Conservation (phyloP, 2,888 invertebrate species). For the Pyrrhosoma nymphula region DNA sequence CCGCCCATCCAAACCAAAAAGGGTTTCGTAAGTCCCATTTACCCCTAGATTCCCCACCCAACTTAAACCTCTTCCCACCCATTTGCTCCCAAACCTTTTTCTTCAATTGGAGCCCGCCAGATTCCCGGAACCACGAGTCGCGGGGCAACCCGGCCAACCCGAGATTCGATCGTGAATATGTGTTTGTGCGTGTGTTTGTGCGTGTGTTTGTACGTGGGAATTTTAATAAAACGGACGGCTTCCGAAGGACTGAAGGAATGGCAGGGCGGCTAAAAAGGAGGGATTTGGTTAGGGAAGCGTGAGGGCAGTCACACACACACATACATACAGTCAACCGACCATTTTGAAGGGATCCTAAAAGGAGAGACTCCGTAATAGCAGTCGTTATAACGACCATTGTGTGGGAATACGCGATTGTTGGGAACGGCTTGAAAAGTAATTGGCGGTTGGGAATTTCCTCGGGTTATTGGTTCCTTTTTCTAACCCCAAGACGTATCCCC, state of each 20-base stretch:
- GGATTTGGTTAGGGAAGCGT: background rate
- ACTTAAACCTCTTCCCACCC: background rate
- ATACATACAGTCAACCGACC: background rate
- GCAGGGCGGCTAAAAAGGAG: background rate
- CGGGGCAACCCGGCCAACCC: background rate
- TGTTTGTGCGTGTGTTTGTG: background rate
- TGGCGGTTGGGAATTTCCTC: background rate
- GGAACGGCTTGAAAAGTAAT: background rate
- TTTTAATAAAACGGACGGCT: slow-evolving; percentile 28
- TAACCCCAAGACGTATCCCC: background rate
- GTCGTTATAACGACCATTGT: slow-evolving; percentile 35
- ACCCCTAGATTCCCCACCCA: background rate
- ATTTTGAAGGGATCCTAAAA: background rate
- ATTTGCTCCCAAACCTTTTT: background rate
- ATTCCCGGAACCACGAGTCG: slow-evolving; percentile 19
- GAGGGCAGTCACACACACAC: slow-evolving; percentile 6
- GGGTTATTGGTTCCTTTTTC: background rate
- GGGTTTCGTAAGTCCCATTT: background rate
- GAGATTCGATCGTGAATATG: slow-evolving; percentile 11
- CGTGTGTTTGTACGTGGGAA: slow-evolving; percentile 21
- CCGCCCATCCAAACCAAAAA: background rate
- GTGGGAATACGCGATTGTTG: slow-evolving; percentile 32
- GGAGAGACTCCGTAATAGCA: background rate
- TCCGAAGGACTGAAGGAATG: background rate
- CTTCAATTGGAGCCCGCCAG: background rate